A percentile compares a stretch with the other conserved stretches of the same genome.
Conservation (phyloP, 2,888 invertebrate genomes). For the Panopea generosa region DNA sequence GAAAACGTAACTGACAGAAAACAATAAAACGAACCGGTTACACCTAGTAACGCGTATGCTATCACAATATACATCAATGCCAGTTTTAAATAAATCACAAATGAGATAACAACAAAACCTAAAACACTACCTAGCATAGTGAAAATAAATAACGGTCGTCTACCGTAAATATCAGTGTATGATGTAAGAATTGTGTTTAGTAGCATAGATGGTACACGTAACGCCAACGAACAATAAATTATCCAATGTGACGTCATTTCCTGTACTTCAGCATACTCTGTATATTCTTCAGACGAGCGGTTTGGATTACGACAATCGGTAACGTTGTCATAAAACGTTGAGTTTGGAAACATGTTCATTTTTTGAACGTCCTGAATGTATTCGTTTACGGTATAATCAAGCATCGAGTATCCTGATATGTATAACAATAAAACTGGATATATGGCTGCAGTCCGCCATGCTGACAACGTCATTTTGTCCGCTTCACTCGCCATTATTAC, state of each 20-base stretch:
- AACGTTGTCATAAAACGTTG: background rate
- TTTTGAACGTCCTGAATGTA: background rate
- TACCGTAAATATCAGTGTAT: background rate
- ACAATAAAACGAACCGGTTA: background rate
- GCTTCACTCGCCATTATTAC: no score
- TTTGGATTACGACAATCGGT: background rate
- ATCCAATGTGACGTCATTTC: background rate
- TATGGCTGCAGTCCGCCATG: background rate
- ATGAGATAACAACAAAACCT: background rate
- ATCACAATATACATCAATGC: background rate
- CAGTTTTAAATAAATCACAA: background rate
- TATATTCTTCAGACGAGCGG: background rate
- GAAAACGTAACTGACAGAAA: background rate
- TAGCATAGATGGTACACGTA: background rate
- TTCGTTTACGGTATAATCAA: conserved; percentile 1
- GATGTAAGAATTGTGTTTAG: background rate
- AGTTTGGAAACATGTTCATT: background rate
- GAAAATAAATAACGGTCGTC: background rate
- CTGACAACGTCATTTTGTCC: no score
- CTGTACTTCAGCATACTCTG: background rate
- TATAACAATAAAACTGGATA: background rate
- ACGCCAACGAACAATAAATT: background rate
- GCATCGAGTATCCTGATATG: background rate
- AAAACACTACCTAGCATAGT: background rate
- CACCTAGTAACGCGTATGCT: background rate